Conservation (phyloP, 2,797 vertebrate genomes). For the Ciconia nigra region DNA sequence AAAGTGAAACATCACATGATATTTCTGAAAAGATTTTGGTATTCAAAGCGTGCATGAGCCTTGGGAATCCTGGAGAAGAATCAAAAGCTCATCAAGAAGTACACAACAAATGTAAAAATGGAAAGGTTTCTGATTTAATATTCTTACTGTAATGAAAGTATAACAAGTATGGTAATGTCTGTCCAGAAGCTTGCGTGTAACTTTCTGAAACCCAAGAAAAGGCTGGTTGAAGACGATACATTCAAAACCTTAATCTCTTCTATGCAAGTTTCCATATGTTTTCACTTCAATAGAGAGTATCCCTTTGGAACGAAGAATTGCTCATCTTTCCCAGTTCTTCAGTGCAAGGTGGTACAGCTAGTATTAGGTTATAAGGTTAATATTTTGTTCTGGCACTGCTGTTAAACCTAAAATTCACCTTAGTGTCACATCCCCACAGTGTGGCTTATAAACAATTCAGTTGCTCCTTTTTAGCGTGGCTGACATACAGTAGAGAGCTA, state of each 20-base stretch:
- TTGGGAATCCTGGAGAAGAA: not conserved
- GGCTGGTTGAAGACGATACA: not conserved
- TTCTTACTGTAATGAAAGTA: not conserved
- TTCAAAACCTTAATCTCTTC: not conserved
- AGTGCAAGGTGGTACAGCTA: not conserved
- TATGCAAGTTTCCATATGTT: not conserved
- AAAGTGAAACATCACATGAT: not conserved
- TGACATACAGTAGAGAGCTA: not conserved
- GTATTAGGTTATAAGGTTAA: not conserved
- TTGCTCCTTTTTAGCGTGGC: fast-evolving
- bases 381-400: not conserved
- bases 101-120: not conserved
- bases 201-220: not conserved
- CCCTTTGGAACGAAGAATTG: not conserved
- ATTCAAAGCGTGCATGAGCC: not conserved
- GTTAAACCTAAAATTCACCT: not conserved
- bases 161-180: not conserved
- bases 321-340: not conserved
- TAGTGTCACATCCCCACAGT: not conserved
- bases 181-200: not conserved
- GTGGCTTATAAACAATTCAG: not conserved
- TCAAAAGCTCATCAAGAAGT: not conserved
- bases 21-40: not conserved
- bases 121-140: not conserved
- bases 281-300: not conserved